phyloP scores from a whole-genome alignment of 2,888 invertebrate species.

The Subacronicta megacephala region DNA sequence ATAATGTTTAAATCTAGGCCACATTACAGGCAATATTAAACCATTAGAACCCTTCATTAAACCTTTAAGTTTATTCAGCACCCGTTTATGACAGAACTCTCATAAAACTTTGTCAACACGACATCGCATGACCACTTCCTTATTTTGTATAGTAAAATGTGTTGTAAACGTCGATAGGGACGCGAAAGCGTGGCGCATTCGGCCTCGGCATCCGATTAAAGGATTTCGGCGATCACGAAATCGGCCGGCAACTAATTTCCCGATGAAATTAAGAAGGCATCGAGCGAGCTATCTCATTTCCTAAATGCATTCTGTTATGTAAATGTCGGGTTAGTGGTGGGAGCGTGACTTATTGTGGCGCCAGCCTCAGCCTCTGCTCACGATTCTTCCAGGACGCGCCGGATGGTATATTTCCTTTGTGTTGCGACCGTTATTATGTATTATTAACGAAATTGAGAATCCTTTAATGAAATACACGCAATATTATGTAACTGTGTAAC shows the following conservation, averaged over 20 bases:
- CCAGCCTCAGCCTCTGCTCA: constrained; percentile 52
- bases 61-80: constrained; percentile 44
- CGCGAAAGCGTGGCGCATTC: constrained; percentile 18
- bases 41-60: constrained; percentile 41
- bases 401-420: constrained; percentile 45
- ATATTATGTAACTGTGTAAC: constrained; percentile 8
- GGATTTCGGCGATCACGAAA: constrained; percentile 33
- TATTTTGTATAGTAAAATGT: constrained; percentile 53
- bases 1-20: constrained; percentile 17
- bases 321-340: constrained; percentile 51
- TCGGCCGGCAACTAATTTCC: constrained; percentile 49
- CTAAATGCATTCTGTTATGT: constrained; percentile 68
- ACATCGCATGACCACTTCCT: constrained; percentile 50
- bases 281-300: constrained; percentile 66
- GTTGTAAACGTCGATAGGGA: constrained; percentile 21
- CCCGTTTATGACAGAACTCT: constrained; percentile 51
- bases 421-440: constrained; percentile 59
- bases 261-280: constrained; percentile 61
- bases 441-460: constrained; percentile 58
- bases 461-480: constrained; percentile 32
- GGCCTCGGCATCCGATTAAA: constrained; percentile 30
- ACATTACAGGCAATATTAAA: constrained; percentile 20
- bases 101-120: constrained; percentile 63
- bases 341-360: constrained; percentile 67
- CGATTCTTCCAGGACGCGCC: constrained; percentile 31